Evolutionary conservation across 2,888 invertebrate genomes (phyloP), one percentile per base, ranked within the genome.

Genomic region (Saturnia japonica): DNA sequence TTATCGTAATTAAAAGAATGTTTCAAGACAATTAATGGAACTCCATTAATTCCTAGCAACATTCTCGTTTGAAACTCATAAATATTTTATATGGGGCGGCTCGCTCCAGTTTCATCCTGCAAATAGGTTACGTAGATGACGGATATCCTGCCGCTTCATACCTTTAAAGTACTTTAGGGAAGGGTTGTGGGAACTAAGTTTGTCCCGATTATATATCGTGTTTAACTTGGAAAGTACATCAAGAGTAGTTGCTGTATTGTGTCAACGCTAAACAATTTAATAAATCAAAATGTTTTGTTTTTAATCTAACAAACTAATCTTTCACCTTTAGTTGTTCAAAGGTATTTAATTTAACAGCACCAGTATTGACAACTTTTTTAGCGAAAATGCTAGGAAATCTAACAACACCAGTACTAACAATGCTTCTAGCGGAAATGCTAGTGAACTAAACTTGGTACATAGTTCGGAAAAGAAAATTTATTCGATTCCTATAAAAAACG

Each of bases 121-220:
- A 81, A 83, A 81, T 83, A 81, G 84, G 84, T 84, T 84, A 84
- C 78, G 72, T 72, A 75, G 75, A 70, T 69, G 71, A 68, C 77
- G 73, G 74, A 74, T 74, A 73, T 70, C 73, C 72, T 70, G 57
- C 51, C 67, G 54, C 64, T 68, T 28, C 67, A 51, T 62, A 72
- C 67, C 71, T 72, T 68, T 60, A 67, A 71, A 43, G 69, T 67
- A 57, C 19, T 66, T n/a, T 11, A 64, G n/a, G 8, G 16, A 64
- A 40, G 40, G 64, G 64, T n/a, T 54, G 60, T n/a, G 54, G 47
- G 22, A 54, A 8, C 9, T 28, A 60, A 16, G 57, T 60, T 60
- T 28, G 25, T 60, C 28, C 12, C 25, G 57, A 25, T 57, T 57
- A 57, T 57, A 25, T 25, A 1, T 25, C 14, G 4, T 28, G 28